Evolutionary conservation across 2,888 invertebrate species (phyloP).

Genomic region (Napeogenes inachia): DNA sequence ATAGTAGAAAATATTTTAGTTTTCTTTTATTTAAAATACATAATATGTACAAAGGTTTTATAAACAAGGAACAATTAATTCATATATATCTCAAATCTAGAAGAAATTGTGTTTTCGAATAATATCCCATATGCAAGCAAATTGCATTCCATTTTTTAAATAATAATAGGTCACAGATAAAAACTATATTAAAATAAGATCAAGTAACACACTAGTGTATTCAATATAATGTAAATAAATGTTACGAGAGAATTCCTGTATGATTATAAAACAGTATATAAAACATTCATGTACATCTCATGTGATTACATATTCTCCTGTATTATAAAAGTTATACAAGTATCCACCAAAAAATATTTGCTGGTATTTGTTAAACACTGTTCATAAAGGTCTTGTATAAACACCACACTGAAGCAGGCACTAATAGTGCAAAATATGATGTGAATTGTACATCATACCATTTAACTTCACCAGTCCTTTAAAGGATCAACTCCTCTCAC

Average conservation of each 20-base stretch:
- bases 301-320: slow-evolving; percentile 63
- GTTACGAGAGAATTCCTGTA: slow-evolving; percentile 72
- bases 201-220: slow-evolving; percentile 24
- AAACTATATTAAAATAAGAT: slow-evolving; percentile 16
- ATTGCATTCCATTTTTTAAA: slow-evolving; percentile 13
- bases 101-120: slow-evolving; percentile 21
- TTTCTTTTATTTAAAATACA: slow-evolving; percentile 55
- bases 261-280: slow-evolving; percentile 72
- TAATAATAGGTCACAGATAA: slow-evolving; percentile 19
- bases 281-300: slow-evolving; percentile 66
- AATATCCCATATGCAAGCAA: slow-evolving; percentile 15
- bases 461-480: slow-evolving; percentile 62
- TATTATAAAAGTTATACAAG: slow-evolving; percentile 68
- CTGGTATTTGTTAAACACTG: slow-evolving; percentile 47
- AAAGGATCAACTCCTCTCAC: slow-evolving; percentile 74
- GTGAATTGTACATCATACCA: slow-evolving; percentile 42
- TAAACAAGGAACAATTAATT: slow-evolving; percentile 59
- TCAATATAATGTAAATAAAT: slow-evolving; percentile 44
- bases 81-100: slow-evolving; percentile 38
- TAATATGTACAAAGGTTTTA: slow-evolving; percentile 62
- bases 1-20: slow-evolving; percentile 60
- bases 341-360: slow-evolving; percentile 50
- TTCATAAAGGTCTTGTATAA: slow-evolving; percentile 47
- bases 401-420: slow-evolving; percentile 56
- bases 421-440: slow-evolving; percentile 46